Evolutionary conservation across 2,888 invertebrate genomes (phyloP), one percentile per base, ranked within the genome.

Genomic region (Ernsta delagoae): DNA sequence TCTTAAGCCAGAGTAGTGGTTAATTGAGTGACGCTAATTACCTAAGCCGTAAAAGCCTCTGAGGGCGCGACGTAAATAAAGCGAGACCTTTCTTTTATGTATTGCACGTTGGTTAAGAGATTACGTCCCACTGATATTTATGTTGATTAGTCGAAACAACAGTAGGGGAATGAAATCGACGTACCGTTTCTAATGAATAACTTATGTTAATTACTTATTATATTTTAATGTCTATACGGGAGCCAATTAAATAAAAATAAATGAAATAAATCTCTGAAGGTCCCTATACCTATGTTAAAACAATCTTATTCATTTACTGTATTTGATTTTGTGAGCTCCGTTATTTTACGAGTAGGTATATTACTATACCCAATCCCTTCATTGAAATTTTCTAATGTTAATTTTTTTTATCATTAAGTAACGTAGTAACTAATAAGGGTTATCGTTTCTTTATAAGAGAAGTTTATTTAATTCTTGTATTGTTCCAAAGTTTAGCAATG

Each of bases 11-110:
- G 79, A 83, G 82, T 88, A 88, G 89, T 87, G 90, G 82, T 88
- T 93, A 92, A 92, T 90, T 93, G 93, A 91, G 89, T 92, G 92
- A 92, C 87, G 87, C 89, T 92, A 92, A 93, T 92, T 92, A 84
- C 87, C 83, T 88, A 86, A 90, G 87, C 88, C 89, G 84, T 88
- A 89, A 90, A 87, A 90, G 90, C 89, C 88, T 89, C 83, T 74
- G 83, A 82, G 85, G 85, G 86, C 76, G 76, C 79, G 78, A 79
- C 81, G 81, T 86, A 86, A 85, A 88, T 88, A 86, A 80, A 80
- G 78, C 82, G 83, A 76, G 83, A 82, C 86, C 85, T 86, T 82
- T 84, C 82, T 85, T 87, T 86, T 87, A 84, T 84, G 80, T 79
- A 77, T 74, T 75, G 72, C 73, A 70, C 77, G 78, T 78, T 83